phyloP scores from a whole-genome alignment of 2,113 vertebrate genomes.

The Nothobranchius furzeri region DNA sequence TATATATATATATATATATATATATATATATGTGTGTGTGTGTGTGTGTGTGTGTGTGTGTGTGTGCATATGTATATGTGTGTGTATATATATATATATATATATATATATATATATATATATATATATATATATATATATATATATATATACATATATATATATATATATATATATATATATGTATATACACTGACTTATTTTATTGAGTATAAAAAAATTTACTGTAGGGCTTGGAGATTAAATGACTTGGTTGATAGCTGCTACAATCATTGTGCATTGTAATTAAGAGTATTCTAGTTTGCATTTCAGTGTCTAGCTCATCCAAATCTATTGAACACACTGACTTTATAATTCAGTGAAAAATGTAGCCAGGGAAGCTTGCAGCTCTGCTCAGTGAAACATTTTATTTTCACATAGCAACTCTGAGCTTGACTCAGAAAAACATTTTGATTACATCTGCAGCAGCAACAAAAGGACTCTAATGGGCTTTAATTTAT shows the following conservation, averaged over 20 bases:
- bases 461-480: background rate
- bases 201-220: background rate
- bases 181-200: too few species aligned
- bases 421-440: background rate
- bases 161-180: too few species aligned
- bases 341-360: constrained; percentile 2
- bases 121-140: too few species aligned
- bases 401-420: background rate
- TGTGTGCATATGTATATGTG: too few species aligned
- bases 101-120: too few species aligned
- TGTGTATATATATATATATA: too few species aligned
- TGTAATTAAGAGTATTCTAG: background rate
- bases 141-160: too few species aligned
- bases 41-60: too few species aligned
- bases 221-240: background rate
- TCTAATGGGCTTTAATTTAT: background rate
- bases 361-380: background rate
- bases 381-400: constrained; percentile 2
- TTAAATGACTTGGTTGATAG: background rate
- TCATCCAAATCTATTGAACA: background rate
- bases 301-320: background rate
- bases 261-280: background rate
- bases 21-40: too few species aligned
- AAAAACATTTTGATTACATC: background rate
- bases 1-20: too few species aligned